Evolutionary conservation across 2,797 vertebrate genomes (phyloP), one percentile per base, ranked within the genome.

Genomic region (Mastacembelus armatus): DNA sequence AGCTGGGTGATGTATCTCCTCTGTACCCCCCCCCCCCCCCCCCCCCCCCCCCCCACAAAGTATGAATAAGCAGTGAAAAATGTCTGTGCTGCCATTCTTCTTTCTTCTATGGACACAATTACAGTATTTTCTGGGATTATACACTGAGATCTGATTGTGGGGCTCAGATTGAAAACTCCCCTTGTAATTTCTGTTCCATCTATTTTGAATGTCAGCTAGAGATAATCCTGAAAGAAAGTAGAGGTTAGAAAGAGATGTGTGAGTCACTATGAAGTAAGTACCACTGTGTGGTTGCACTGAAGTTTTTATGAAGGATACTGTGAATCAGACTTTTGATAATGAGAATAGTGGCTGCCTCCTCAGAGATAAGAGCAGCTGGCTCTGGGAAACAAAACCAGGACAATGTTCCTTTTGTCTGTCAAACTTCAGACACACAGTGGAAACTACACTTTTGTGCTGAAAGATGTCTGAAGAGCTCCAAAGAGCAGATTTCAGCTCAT

Each of bases 361-460:
- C 26, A 6, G 32, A 68, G 79, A 87, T 80, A 71, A 84, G 45
- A 84, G 52, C 29, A 51, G 43, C 56, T 38, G 40, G 30, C 77
- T 64, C 69, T 67, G 66, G 67, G 77, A 83, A 79, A 84, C 60
- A 29, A 40, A 74, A 26, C 33, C 64, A n/a, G 65, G 49, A 84
- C 79, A 83, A 80, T 78, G 81, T 74, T 63, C 49, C 78, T 78
- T 85, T 80, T 81, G 83, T 87, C 19, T 22, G 19, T 62, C 42
- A 22, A 19, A 66, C 68, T 49, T 55, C 43, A 58, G 44, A 44
- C 38, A 11, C 16, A 51, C 51, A 35, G 59, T 49, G 33, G 29
- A 27, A 76, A 78, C 68, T 33, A 22, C 14, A 33, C 57, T 36
- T 48, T 36, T 51, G 64, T 18, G 22, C n/a, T 33, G 26, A 2